Conservation (phyloP, 2,888 invertebrate genomes). For the Rotaria macrura region DNA sequence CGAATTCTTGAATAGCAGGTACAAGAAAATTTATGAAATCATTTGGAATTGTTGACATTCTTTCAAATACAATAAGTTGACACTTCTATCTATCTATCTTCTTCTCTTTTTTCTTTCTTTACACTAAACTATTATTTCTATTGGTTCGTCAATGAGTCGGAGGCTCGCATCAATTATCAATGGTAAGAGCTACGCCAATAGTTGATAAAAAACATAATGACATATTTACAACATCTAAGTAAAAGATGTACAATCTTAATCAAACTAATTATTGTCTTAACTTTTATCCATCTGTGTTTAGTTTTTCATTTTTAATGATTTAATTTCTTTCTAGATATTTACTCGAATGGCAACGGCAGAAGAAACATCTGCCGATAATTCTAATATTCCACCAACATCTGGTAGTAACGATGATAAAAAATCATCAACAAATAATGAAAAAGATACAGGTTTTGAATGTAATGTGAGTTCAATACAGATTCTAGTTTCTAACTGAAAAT, state of each 20-base stretch:
- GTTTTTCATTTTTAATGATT: background rate
- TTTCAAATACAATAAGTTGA: background rate
- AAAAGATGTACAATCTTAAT: background rate
- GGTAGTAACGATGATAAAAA: background rate
- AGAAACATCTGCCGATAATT: background rate
- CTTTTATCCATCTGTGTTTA: too few relatives aligned
- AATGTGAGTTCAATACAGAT: background rate
- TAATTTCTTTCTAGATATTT: background rate
- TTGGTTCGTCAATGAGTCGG: background rate
- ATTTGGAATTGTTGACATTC: background rate
- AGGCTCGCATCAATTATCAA: background rate
- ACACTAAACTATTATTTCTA: background rate
- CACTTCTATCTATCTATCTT: background rate
- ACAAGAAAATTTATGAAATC: background rate
- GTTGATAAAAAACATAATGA: background rate
- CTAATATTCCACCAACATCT: background rate
- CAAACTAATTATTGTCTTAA: background rate
- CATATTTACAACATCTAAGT: background rate
- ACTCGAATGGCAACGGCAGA: background rate
- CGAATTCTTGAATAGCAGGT: background rate
- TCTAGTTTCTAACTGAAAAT: too few relatives aligned
- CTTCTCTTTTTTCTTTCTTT: background rate
- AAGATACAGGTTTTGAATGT: slow-evolving; percentile 11
- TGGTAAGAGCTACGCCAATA: background rate
- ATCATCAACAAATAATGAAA: background rate